A percentile compares a stretch with the other conserved stretches of the same genome.
Conservation (phyloP, 1,140 invertebrate species). For the Ridgeia piscesae region DNA sequence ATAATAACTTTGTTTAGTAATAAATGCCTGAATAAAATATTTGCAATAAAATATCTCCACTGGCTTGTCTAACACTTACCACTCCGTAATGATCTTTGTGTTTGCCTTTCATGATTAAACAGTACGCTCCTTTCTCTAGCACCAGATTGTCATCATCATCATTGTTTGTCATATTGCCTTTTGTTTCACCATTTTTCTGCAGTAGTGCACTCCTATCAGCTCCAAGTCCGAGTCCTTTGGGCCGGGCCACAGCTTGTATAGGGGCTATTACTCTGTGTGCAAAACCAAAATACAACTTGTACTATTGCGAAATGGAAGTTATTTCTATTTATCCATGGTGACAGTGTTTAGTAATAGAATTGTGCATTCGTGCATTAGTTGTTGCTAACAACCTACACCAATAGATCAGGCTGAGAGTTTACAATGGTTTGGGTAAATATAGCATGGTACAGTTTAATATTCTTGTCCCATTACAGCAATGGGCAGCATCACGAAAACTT, state of each 20-base stretch:
- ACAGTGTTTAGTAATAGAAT: not conserved
- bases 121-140: constrained; percentile 48
- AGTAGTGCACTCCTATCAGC: constrained; percentile 62
- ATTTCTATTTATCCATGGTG: not conserved
- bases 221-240: constrained; percentile 89
- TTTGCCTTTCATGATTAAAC: constrained; percentile 55
- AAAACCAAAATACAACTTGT: not conserved
- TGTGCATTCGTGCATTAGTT: not conserved
- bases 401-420: no score
- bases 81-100: constrained; percentile 78
- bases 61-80: constrained; percentile 53
- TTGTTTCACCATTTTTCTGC: constrained; percentile 25
- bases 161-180: constrained; percentile 26
- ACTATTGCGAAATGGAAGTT: not conserved
- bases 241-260: constrained; percentile 68
- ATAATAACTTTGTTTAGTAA: no score
- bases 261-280: constrained; percentile 59
- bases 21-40: no score
- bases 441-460: not conserved
- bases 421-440: no score
- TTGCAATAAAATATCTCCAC: constrained; percentile 1
- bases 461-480: not conserved
- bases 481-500: not conserved
- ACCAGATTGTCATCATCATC: constrained; percentile 38
- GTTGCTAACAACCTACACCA: not conserved